These are phyloP conservation scores for Tachypleus tridentatus DNA, from an alignment of 1,140 invertebrate genomes.

Conservation along the genomic window DNA sequence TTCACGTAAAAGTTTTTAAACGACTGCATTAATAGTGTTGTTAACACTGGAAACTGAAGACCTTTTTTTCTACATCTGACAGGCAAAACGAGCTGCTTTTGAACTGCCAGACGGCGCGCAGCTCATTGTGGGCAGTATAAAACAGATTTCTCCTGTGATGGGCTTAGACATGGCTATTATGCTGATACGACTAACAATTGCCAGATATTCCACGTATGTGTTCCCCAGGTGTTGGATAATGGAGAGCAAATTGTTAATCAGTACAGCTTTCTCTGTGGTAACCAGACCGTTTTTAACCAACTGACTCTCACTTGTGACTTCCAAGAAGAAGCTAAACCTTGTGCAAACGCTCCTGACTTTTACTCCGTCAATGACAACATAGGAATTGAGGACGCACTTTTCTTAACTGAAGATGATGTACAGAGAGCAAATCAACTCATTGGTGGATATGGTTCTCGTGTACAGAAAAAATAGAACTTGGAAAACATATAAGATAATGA, in stretches of 20 bases:
- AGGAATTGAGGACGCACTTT: slow-evolving; percentile 9
- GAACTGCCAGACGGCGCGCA: slow-evolving; percentile 25
- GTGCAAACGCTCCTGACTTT: slow-evolving; percentile 45
- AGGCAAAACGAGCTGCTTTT: slow-evolving; percentile 15
- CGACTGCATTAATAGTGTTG: too few species aligned
- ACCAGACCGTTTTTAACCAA: slow-evolving; percentile 43
- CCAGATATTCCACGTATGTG: slow-evolving; percentile 25
- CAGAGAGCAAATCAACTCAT: slow-evolving; percentile 14
- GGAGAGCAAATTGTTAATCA: slow-evolving; percentile 9
- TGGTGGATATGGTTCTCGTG: too few species aligned
- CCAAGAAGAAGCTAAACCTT: slow-evolving; percentile 50
- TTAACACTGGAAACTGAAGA: too few species aligned
- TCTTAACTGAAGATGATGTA: slow-evolving; percentile 14
- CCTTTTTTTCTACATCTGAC: too few species aligned
- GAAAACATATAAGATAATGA: too few species aligned
- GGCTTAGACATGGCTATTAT: slow-evolving; percentile 26
- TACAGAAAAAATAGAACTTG: too few species aligned
- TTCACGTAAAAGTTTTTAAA: too few species aligned
- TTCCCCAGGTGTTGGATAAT: slow-evolving; percentile 38
- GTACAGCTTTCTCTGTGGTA: slow-evolving; percentile 51
- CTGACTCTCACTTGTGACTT: slow-evolving; percentile 52
- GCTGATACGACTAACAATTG: slow-evolving; percentile 26
- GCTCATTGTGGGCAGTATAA: slow-evolving; percentile 22
- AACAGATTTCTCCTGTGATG: too few species aligned
- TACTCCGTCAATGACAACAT: slow-evolving; percentile 29